Base-by-base conservation (phyloP, 2,113 vertebrate species). In the Coracopsis vasa region DNA sequence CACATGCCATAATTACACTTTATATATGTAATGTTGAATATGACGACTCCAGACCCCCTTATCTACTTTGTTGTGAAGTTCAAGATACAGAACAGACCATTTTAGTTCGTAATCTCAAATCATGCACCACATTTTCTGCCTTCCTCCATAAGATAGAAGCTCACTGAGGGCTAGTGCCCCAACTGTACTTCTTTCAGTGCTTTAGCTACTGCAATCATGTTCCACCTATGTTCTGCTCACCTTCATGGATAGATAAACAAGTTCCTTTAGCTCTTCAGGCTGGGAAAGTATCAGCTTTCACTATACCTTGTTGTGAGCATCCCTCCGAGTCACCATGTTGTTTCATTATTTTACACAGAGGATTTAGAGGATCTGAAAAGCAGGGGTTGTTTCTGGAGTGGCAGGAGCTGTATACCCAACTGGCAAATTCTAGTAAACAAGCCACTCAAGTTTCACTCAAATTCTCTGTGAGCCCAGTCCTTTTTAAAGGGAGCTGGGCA, bases 371-470 rank as follows among this genome's bases (percentile, higher is more conserved):
- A 47, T 79, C 95, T 89, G 24, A n/a, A 95, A 96, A 91, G 61
- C 56, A 48, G 19, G 78, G 89, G 51, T 61, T 95, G 84, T 71
- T 86, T 62, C n/a, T 5, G 14, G 77, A 94, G 60, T 81, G 80
- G 88, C 80, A 92, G 65, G 51, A 94, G 72, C 80, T 21, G 27
- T 81, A 47, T 20, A 79, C 56, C n/a, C 56, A 67, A 44, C 12
- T 8, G 47, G 73, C 28, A 77, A 86, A 94, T 92, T 84, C 88
- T 79, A 75, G 93, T 95, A 92, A 96, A 94, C 83, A 96, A 94
- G 77, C 61, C 80, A 87, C 89, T 94, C 84, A 85, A 4, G 7
- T 3, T 39, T 81, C 86, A 81, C 72, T 80, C 50, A 39, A 58
- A 89, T 81, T 91, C 77, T 86, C 70, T 86, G 31, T 4, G 42